Evolutionary conservation across 2,888 invertebrate genomes (phyloP).

Genomic region (Drosophila flavopinicola): DNA sequence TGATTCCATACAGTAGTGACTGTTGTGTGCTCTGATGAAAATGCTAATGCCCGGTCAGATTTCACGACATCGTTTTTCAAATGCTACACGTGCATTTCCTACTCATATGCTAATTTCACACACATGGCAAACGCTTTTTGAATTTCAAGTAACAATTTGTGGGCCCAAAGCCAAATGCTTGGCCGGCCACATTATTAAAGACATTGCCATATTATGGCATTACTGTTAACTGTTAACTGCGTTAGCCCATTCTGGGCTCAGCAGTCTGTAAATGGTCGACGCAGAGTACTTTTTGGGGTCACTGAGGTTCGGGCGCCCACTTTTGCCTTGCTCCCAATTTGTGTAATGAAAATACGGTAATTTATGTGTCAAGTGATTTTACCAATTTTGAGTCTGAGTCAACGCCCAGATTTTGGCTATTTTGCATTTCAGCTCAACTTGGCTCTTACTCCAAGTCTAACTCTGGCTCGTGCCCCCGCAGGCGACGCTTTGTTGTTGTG

Average conservation of each 20-base stretch:
- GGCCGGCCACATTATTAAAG: conserved; percentile 33
- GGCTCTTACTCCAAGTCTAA: conserved; percentile 25
- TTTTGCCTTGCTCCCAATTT: conserved; percentile 42
- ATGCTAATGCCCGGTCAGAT: conserved; percentile 41
- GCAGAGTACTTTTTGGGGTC: conserved; percentile 40
- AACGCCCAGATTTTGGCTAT: conserved; percentile 45
- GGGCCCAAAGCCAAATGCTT: conserved; percentile 2
- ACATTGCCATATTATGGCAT: conserved; percentile 28
- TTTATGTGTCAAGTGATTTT: conserved; percentile 58
- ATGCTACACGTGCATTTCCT: conserved; percentile 57
- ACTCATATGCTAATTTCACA: conserved; percentile 66
- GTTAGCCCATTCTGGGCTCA: conserved; percentile 19
- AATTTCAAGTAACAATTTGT: conserved; percentile 54
- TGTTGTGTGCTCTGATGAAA: conserved; percentile 10
- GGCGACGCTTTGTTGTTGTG: conserved; percentile 63
- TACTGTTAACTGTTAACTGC: conserved; percentile 25
- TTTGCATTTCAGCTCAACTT: conserved; percentile 61
- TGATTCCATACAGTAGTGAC: conserved; percentile 32
- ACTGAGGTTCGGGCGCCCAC: conserved; percentile 33
- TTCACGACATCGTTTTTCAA: conserved; percentile 49
- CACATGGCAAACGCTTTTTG: conserved; percentile 52
- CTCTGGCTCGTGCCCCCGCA: conserved; percentile 59
- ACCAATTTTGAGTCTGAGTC: conserved; percentile 19
- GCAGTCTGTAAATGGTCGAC: background rate
- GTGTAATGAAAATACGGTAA: conserved; percentile 45